Evolutionary conservation across 2,113 vertebrate genomes (phyloP), one percentile per base, ranked within the genome.

Genomic region (Oncorhynchus clarkii): DNA sequence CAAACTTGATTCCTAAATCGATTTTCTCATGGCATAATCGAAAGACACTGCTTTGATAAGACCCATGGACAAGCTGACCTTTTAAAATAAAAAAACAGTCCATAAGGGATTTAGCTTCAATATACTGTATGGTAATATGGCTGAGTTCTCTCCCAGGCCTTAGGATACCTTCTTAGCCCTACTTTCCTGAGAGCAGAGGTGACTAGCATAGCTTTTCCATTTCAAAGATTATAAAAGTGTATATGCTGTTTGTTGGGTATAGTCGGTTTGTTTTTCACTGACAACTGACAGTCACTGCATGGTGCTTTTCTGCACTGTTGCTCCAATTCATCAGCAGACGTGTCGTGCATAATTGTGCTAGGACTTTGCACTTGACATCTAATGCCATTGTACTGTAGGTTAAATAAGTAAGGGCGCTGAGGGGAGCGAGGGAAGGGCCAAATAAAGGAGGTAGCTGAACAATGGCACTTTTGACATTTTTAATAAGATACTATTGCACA

Each of bases 81-180:
- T 84, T 82, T 69, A 80, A 71, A 76, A 72, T 68, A 74, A 74
- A 74, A 74, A 45, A 48, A 29, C 49, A 62, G 34, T 34, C 65
- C 67, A 27, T 73, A 69, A 66, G 73, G 71, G 76, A 78, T 64
- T 70, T 48, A 39, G 68, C 34, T 70, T 70, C 9, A 34, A 48
- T 70, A 29, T 49, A 18, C n/a, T 26, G 20, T 70, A 70, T 70
- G 68, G 39, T 45, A 70, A 70, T 45, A 29, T 20, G 39, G 34
- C 7, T 7, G 20, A 20, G 5, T 27, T n/a, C 9, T 48, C 9
- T 70, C 20, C 11, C 11, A 13, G 68, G 18, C 20, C 18, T 34
- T 68, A 31, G n/a, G 66, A 68, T 31, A 68, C 66, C 29, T 70
- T 70, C 39, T 70, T 70, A 70, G 39, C 67, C 68, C 39, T 70